These are phyloP conservation scores for Cyanistes caeruleus DNA, from an alignment of 2,113 vertebrate genomes.

Conservation along the genomic window DNA sequence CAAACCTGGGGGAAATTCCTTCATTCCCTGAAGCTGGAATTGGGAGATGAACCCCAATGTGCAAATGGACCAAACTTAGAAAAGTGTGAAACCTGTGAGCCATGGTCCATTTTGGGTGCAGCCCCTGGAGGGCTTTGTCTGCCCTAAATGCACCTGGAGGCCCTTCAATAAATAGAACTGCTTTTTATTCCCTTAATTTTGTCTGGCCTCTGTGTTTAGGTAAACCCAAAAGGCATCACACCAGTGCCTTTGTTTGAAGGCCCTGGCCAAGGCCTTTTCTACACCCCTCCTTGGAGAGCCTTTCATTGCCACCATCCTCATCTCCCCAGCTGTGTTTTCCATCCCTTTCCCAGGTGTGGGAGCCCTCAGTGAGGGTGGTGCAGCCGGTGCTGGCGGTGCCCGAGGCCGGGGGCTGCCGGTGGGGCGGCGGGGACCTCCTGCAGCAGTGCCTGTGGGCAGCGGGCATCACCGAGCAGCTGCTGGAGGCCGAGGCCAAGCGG, in stretches of 20 bases:
- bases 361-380: background rate
- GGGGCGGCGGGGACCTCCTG: background rate
- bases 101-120: background rate
- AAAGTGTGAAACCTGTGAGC: background rate
- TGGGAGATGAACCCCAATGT: background rate
- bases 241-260: conserved; percentile 70
- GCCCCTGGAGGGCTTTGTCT: background rate
- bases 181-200: background rate
- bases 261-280: conserved; percentile 40
- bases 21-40: background rate
- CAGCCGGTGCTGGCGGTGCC: background rate
- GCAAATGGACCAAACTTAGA: background rate
- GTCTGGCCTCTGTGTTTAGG: background rate
- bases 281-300: background rate
- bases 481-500: background rate
- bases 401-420: background rate
- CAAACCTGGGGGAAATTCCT: background rate
- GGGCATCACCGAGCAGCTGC: background rate
- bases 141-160: too few species aligned
- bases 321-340: background rate
- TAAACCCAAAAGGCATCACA: background rate
- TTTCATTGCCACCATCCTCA: background rate
- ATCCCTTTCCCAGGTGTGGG: background rate
- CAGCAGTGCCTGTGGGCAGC: background rate
- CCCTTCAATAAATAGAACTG: background rate